Evolutionary conservation across 2,888 invertebrate species (phyloP), one percentile per base, ranked within the genome.

Genomic region (Cephalotes varians): DNA sequence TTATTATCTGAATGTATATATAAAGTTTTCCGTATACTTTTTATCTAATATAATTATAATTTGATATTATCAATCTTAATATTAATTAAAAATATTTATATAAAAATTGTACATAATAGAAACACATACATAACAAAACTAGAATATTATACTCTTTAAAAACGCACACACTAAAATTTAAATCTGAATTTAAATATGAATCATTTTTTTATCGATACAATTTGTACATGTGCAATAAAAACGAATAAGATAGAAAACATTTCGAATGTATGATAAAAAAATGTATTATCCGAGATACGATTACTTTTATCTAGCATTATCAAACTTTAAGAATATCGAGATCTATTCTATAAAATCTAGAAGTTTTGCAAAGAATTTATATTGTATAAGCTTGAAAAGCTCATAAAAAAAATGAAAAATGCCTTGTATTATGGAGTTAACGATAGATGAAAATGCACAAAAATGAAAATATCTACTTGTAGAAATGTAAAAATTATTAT

Each of bases 401-500:
- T n/a, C n/a, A n/a, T n/a, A n/a, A n/a, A n/a, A n/a, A n/a, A n/a
- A n/a, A n/a, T n/a, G 4, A 2, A 37, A 25, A 71, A 51, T 15
- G 4, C 9, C 34, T 64, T 40, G 12, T 6, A 1, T 71, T 54
- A 51, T 1, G 10, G 51, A 15, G 1, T 34, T 34, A 4, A 28
- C 6, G 21, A 37, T 28, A 60, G 18, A 37, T n/a, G 21, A 71
- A 25, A 71, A 56, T 37, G 25, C 34, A 10, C 21, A 2, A 1
- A n/a, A n/a, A n/a, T n/a, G n/a, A n/a, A n/a, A 15, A 7, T 9
- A 56, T 6, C 40, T 80, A 40, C 34, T 34, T 34, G 4, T 25
- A 21, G 2, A 72, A 44, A 83, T 76, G 9, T 34, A 65, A 77
- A 74, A 54, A 49, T 31, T 21, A 28, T 60, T n/a, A 71, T 51